Evolutionary conservation across 2,113 vertebrate species (phyloP).

Genomic region (Chaetodon auriga): DNA sequence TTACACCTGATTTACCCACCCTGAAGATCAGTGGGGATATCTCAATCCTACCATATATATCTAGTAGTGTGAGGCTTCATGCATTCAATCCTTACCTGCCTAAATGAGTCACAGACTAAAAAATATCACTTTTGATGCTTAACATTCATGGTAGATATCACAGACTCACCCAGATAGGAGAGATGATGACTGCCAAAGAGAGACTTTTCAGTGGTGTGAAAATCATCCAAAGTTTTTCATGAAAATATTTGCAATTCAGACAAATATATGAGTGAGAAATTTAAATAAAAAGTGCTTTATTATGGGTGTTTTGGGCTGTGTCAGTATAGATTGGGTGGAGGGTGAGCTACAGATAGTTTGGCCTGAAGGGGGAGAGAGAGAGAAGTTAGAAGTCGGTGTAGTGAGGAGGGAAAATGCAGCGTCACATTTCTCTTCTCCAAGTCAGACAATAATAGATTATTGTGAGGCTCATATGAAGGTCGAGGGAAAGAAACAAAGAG

Average conservation of each 20-base stretch:
- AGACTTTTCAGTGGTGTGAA: background rate
- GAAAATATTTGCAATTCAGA: slow-evolving; percentile 22
- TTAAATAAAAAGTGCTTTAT: background rate
- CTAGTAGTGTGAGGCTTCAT: background rate
- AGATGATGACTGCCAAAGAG: background rate
- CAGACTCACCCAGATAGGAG: background rate
- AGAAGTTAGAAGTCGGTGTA: background rate
- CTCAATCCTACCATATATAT: background rate
- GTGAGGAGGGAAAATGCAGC: slow-evolving; percentile 29
- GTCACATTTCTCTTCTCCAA: slow-evolving; percentile 24
- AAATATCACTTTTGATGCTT: background rate
- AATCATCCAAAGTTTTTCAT: slow-evolving; percentile 17
- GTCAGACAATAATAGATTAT: slow-evolving; percentile 34
- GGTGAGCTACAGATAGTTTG: slow-evolving; percentile 3
- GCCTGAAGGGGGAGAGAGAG: slow-evolving; percentile 16
- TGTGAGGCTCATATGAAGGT: slow-evolving; percentile 22
- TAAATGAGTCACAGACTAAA: slow-evolving; percentile 5
- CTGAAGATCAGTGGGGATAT: background rate
- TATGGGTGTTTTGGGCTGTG: background rate
- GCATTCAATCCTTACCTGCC: background rate
- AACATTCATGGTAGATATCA: background rate
- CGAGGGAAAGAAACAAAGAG: slow-evolving; percentile 26
- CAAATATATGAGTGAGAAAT: background rate
- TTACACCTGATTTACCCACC: slow-evolving; percentile 34
- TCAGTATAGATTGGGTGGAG: slow-evolving; percentile 15